phyloP scores from a whole-genome alignment of 1,140 invertebrate species.

The Platorchestia sp. region DNA sequence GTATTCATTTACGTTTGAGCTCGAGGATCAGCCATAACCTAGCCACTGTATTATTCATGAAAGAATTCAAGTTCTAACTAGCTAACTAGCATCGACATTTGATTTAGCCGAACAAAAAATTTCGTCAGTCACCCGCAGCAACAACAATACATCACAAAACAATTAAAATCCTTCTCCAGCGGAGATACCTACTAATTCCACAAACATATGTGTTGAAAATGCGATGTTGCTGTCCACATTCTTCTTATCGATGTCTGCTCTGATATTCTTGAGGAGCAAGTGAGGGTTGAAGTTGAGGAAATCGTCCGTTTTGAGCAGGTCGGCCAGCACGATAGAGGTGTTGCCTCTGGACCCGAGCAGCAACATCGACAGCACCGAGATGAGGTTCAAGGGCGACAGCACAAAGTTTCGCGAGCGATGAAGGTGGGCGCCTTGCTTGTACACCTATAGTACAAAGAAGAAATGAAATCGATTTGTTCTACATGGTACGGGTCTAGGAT shows the following conservation, averaged over 20 bases:
- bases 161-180: not conserved
- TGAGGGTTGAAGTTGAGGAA: conserved; percentile 59
- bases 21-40: too few relatives aligned
- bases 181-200: conserved; percentile 53
- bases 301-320: conserved; percentile 25
- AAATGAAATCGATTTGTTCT: not conserved
- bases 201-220: conserved; percentile 18
- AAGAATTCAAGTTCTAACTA: too few relatives aligned
- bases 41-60: too few relatives aligned
- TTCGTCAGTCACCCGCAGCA: not conserved
- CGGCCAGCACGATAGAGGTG: not conserved
- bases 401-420: conserved; percentile 56
- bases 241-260: not conserved
- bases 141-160: not conserved
- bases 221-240: conserved; percentile 45
- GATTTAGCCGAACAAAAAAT: not conserved
- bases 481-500: not conserved
- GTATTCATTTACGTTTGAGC: too few relatives aligned
- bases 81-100: not conserved
- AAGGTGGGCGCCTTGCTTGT: conserved; percentile 13
- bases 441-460: conserved; percentile 26
- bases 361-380: conserved; percentile 57
- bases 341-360: conserved; percentile 51
- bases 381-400: conserved; percentile 56
- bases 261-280: conserved; percentile 56